These are phyloP conservation scores for Marmota monax DNA, from an alignment of 2,113 vertebrate species.

Conservation along the genomic window DNA sequence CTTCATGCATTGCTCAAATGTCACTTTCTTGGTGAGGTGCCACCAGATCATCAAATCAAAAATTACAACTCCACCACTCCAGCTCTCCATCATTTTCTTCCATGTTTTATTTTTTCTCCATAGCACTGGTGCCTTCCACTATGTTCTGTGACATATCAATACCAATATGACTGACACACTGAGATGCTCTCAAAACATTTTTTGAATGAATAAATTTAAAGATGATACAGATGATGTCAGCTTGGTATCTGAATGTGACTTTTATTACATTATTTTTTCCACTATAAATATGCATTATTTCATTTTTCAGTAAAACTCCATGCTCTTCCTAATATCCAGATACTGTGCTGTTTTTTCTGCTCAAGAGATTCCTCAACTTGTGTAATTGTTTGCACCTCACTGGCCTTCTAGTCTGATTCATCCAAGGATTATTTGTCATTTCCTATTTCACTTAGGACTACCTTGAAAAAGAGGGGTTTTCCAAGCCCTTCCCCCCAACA, in stretches of 20 bases:
- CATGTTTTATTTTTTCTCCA: neutral
- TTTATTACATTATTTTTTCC: neutral
- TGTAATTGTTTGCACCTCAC: neutral
- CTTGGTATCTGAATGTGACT: neutral
- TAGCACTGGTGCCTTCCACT: neutral
- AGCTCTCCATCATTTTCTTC: neutral
- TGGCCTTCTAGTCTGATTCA: neutral
- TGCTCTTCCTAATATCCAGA: neutral
- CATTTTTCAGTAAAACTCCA: neutral
- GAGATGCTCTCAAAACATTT: neutral
- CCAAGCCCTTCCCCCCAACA: neutral
- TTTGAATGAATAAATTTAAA: slow-evolving; percentile 24
- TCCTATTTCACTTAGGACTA: slow-evolving; percentile 40
- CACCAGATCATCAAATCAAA: neutral
- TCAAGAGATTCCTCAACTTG: neutral
- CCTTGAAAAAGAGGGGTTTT: slow-evolving; percentile 59
- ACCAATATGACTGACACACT: neutral
- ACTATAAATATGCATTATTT: neutral
- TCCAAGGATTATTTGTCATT: slow-evolving; percentile 50
- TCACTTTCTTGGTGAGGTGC: neutral
- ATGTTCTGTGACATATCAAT: neutral
- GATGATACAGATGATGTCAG: neutral
- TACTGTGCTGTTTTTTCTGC: neutral
- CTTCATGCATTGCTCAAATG: neutral
- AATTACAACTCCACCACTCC: neutral